These are phyloP conservation scores for Diarsia rubi DNA, from an alignment of 2,888 invertebrate genomes.

Conservation along the genomic window DNA sequence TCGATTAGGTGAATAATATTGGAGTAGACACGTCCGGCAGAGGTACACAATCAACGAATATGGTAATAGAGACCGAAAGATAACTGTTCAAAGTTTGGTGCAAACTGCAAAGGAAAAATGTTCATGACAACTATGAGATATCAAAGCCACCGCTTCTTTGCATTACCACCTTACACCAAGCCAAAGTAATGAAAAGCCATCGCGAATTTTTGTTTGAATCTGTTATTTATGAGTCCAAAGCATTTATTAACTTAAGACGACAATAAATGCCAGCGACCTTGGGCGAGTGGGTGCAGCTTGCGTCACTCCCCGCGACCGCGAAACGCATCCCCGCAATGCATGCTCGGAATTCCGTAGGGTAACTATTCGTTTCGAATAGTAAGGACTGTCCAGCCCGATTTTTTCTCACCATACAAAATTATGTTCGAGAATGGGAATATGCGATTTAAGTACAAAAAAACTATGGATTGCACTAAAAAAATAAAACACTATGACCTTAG, in stretches of 20 bases:
- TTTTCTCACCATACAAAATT: no score
- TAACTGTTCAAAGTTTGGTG: slow-evolving; percentile 44
- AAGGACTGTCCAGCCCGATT: no score
- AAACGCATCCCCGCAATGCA: no score
- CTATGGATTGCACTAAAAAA: no score
- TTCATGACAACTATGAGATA: slow-evolving; percentile 62
- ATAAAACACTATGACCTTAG: no score
- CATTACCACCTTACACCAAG: neutral
- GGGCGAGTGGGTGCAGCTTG: no score
- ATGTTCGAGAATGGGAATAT: no score
- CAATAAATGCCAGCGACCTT: no score
- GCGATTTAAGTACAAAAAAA: no score
- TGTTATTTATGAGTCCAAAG: slow-evolving; percentile 32
- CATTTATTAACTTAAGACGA: slow-evolving; percentile 21
- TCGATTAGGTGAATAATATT: slow-evolving; percentile 74
- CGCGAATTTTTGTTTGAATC: slow-evolving; percentile 26
- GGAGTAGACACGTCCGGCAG: slow-evolving; percentile 69
- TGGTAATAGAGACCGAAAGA: slow-evolving; percentile 59
- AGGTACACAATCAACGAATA: slow-evolving; percentile 67
- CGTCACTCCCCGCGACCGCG: no score
- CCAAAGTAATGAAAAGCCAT: neutral
- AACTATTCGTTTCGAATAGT: no score
- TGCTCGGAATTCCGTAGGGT: no score
- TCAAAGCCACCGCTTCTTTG: slow-evolving; percentile 62
- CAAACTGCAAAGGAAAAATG: slow-evolving; percentile 59